Percentiles rank a stretch among this genome's conserved stretches.
phyloP scores from a whole-genome alignment of 2,797 vertebrate species.

The Anas flavirostris region DNA sequence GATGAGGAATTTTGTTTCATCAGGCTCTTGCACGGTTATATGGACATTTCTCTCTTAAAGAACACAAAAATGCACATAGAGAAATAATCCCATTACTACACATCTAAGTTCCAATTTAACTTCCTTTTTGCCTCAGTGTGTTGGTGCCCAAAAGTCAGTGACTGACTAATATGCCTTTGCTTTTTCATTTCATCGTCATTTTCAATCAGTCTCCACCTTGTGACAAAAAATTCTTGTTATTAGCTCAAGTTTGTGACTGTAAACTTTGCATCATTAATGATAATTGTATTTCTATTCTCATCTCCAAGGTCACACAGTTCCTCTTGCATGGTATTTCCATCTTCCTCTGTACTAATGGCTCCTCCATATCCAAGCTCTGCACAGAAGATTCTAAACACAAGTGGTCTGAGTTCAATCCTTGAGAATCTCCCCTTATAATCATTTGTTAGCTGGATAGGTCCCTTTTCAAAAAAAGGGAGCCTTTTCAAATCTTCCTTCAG shows the following conservation, averaged over 20 bases:
- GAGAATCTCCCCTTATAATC: neutral
- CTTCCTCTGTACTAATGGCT: neutral
- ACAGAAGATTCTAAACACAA: neutral
- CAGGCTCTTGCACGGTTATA: neutral
- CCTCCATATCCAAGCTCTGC: neutral
- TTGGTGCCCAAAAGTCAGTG: neutral
- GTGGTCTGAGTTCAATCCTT: neutral
- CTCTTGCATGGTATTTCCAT: neutral
- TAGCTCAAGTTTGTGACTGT: neutral
- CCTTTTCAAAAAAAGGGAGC: neutral
- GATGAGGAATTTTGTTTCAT: neutral
- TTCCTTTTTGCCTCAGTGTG: neutral
- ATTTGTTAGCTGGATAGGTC: neutral
- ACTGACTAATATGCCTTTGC: neutral
- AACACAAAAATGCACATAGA: neutral
- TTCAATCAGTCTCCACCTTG: neutral
- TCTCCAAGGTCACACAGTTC: neutral
- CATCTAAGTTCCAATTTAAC: neutral
- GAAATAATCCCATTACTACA: neutral
- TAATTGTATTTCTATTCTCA: neutral
- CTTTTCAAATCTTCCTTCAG: neutral
- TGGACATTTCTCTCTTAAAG: neutral
- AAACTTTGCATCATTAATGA: neutral
- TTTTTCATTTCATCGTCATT: neutral
- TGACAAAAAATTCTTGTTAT: neutral